Evolutionary conservation across 2,888 invertebrate species (phyloP), one percentile per base, ranked within the genome.

Genomic region (Folsomia manolachei): DNA sequence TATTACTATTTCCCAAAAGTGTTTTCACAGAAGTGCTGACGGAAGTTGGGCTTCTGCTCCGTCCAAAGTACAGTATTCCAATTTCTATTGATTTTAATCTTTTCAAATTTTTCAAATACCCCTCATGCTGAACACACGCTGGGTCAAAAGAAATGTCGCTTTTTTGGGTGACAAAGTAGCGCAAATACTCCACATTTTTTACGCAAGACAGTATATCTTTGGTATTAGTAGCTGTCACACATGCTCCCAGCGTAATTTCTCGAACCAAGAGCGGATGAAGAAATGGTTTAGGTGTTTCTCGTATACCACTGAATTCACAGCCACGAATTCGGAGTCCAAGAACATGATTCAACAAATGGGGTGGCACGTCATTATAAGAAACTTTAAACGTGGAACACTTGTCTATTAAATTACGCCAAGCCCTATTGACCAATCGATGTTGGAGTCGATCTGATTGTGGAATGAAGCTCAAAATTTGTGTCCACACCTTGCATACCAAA

Each of bases 321-420:
- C 66, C 66, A 0, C 76, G 73, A 64, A 76, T 71, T 27, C 74
- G 24, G 25, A 71, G 69, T 24, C 70, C 52, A 27, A 76, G 70
- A 24, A 75, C 73, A 51, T 71, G 27, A 25, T 53, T 18, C 19
- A 56, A 63, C 39, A 62, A 62, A 1, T 21, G 27, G 19, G 66
- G 25, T 56, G 64, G 63, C 7, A 72, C 72, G 1, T 53, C 62
- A 63, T 71, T 65, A 19, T 52, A 67, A 19, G 67, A 66, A n/a
- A 76, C 68, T 24, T 72, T 70, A 21, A 74, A 69, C 4, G 75
- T 70, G 1, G 74, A 75, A 27, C 75, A 66, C 63, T 71, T 71
- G 51, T 80, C 79, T n/a, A 78, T 66, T 53, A 72, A 75, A 23
- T 76, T 70, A 19, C 71, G 70, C 80, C 79, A 79, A 23, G 67